A percentile compares a stretch with the other conserved stretches of the same genome.
phyloP scores from a whole-genome alignment of 2,113 vertebrate genomes.

The Xenopus borealis region DNA sequence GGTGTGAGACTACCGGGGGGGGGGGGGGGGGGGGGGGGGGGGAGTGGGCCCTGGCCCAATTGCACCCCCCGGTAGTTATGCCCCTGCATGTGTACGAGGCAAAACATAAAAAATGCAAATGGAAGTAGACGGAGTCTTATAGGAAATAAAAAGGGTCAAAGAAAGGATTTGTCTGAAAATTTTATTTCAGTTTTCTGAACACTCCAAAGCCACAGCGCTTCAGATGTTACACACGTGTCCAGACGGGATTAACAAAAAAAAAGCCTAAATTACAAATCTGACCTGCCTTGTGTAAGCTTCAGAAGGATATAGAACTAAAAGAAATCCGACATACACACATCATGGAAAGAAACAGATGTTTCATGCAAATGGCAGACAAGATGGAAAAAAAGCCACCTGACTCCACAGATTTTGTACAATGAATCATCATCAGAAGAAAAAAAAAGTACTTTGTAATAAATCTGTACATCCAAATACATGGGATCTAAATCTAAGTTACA shows the following conservation, averaged over 20 bases:
- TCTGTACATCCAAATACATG: constrained; percentile 99
- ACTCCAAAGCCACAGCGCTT: constrained; percentile 71
- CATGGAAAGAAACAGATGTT: constrained; percentile 65
- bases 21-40: no score
- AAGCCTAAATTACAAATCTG: constrained; percentile 74
- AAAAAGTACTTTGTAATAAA: constrained; percentile 88
- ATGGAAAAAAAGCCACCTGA: constrained; percentile 79
- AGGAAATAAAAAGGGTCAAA: constrained; percentile 49
- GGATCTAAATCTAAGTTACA: constrained; percentile 96
- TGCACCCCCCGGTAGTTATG: no score
- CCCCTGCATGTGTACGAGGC: no score
- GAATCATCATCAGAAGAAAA: constrained; percentile 79
- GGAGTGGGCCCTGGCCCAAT: no score
- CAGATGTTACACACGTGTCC: constrained; percentile 71
- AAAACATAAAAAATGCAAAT: no score
- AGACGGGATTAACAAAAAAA: constrained; percentile 68
- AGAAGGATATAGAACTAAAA: constrained; percentile 64
- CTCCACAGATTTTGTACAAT: constrained; percentile 78
- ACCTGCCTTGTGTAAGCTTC: constrained; percentile 61
- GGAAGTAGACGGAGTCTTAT: no score
- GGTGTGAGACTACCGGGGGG: no score
- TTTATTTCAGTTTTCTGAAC: constrained; percentile 78
- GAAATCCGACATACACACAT: constrained; percentile 71
- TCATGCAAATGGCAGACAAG: constrained; percentile 96
- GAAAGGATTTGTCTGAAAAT: constrained; percentile 75